Conservation (phyloP, 2,797 vertebrate species). For the Chromis chromis region DNA sequence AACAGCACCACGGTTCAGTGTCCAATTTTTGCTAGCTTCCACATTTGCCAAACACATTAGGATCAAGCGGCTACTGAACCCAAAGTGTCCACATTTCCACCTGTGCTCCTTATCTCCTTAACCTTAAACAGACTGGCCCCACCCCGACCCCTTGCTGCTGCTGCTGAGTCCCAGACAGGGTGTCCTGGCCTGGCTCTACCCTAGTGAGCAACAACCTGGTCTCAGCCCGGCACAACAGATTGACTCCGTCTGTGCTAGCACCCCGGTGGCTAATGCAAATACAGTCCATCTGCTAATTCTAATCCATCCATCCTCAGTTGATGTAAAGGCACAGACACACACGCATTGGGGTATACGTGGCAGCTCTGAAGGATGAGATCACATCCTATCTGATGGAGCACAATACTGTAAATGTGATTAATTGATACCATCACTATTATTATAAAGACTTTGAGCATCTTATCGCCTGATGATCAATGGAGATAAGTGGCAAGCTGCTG, state of each 20-base stretch:
- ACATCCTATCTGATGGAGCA: slow-evolving; percentile 48
- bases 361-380: slow-evolving; percentile 41
- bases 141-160: slow-evolving; percentile 63
- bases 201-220: slow-evolving; percentile 76
- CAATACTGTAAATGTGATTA: slow-evolving; percentile 71
- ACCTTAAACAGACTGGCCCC: slow-evolving; percentile 57
- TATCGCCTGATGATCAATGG: slow-evolving; percentile 72
- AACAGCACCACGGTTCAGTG: slow-evolving; percentile 19
- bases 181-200: slow-evolving; percentile 78
- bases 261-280: slow-evolving; percentile 77
- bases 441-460: slow-evolving; percentile 65
- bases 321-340: slow-evolving; percentile 53
- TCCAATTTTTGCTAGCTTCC: slow-evolving; percentile 19
- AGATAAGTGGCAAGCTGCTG: slow-evolving; percentile 64
- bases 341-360: slow-evolving; percentile 30
- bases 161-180: slow-evolving; percentile 68
- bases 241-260: slow-evolving; percentile 76
- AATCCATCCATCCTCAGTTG: slow-evolving; percentile 66
- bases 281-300: slow-evolving; percentile 81
- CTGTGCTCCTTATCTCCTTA: slow-evolving; percentile 42
- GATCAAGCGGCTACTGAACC: slow-evolving; percentile 2
- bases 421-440: slow-evolving; percentile 75
- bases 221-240: slow-evolving; percentile 72
- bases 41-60: slow-evolving; percentile 17
- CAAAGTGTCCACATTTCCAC: slow-evolving; percentile 32